Base-by-base conservation (phyloP, 2,888 invertebrate species). In the Drosophila koepferae region DNA sequence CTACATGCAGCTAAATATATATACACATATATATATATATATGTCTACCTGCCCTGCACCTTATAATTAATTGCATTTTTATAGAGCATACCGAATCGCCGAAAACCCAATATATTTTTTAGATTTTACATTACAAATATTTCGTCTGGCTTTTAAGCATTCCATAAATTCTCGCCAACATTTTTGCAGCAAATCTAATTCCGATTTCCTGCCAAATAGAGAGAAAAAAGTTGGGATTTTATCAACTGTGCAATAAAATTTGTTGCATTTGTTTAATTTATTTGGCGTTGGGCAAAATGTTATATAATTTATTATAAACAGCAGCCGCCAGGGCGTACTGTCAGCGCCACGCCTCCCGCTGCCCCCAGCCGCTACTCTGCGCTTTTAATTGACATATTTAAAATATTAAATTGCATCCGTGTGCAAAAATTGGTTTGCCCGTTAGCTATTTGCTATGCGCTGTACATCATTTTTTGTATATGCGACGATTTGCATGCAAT, bases 381-480 rank as follows among this genome's bases (percentile, higher is more conserved):
- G 49, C 80, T 61, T 77, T 86, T 86, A 86, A 86, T 86, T 90
- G 90, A 86, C 87, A 90, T 89, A 87, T 87, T 87, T 82, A 89
- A 87, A 84, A 86, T 90, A 87, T 87, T 86, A 90, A 84, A 89
- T 77, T 82, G 84, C 90, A 89, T 86, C 85, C 84, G 89, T 76
- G 74, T 72, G 77, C 84, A 70, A 46, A 77, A 75, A 74, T 74
- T 70, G 63, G 54, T 77, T 72, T 67, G 64, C 48, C 78, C 64
- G 69, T 72, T 75, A 67, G 78, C 64, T 74, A 70, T 78, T 74
- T 69, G 61, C 61, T 64, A 70, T 80, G 14, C 16, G 8, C 12
- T 28, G 28, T 28, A 28, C 6, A 38, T 18, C 8, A 16, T 14
- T 14, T 5, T 60, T 48, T 43, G 16, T 10, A 54, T 48, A 1